phyloP scores from a whole-genome alignment of 2,113 vertebrate species.

The Neodontobutis hainanensis region DNA sequence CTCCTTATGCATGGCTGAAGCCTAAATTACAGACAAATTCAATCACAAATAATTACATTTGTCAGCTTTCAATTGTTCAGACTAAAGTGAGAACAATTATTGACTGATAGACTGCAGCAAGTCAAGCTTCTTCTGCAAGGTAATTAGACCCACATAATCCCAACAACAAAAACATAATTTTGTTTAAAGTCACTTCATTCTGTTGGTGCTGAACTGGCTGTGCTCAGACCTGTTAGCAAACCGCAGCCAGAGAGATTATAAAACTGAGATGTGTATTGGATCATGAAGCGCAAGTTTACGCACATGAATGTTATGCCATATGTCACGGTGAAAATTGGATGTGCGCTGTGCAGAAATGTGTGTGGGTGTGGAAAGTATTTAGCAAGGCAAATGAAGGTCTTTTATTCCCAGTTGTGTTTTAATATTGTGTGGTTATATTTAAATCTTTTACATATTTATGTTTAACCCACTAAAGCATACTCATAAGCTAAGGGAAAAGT shows the following conservation, averaged over 20 bases:
- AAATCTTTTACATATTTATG: too few relatives aligned
- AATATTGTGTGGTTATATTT: slow-evolving; percentile 2
- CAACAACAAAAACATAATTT: slow-evolving; percentile 67
- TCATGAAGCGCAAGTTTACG: slow-evolving; percentile 45
- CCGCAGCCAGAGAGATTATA: slow-evolving; percentile 45
- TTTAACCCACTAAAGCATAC: too few relatives aligned
- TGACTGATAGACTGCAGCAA: slow-evolving; percentile 22
- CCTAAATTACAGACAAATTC: background rate
- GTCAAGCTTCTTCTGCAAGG: slow-evolving; percentile 50
- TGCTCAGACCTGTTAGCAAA: slow-evolving; percentile 49
- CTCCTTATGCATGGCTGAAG: too few relatives aligned
- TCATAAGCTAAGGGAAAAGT: too few relatives aligned
- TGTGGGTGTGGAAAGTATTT: too few relatives aligned
- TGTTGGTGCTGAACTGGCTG: slow-evolving; percentile 45
- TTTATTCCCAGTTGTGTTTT: background rate
- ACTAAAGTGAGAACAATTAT: slow-evolving; percentile 23
- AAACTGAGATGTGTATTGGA: slow-evolving; percentile 55
- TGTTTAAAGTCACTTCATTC: slow-evolving; percentile 47
- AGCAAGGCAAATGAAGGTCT: too few relatives aligned
- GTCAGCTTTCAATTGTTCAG: slow-evolving; percentile 18
- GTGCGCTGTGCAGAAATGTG: slow-evolving; percentile 8
- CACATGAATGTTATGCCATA: slow-evolving; percentile 43
- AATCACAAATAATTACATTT: background rate
- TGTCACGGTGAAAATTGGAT: slow-evolving; percentile 28
- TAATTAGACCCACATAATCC: slow-evolving; percentile 72